Conservation (phyloP, 2,797 vertebrate species). For the Dendrocincla fuliginosa region DNA sequence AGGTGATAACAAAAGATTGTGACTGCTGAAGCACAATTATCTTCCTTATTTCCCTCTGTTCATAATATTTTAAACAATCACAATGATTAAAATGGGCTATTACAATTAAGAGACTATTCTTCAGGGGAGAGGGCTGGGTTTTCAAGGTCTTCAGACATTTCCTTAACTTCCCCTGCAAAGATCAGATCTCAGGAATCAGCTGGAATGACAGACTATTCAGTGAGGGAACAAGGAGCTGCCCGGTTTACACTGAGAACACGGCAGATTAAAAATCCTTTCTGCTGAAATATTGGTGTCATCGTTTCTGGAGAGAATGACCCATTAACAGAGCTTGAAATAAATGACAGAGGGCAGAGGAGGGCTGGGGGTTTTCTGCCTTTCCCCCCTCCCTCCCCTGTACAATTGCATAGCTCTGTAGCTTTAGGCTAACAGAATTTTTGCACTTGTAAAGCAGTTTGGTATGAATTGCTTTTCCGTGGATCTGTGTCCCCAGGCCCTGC, state of each 20-base stretch:
- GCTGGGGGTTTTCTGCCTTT: fast-evolving
- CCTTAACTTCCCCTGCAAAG: constrained; percentile 46
- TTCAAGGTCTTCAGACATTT: constrained; percentile 52
- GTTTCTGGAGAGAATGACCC: constrained; percentile 27
- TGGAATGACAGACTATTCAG: constrained; percentile 35
- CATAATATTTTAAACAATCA: constrained; percentile 76
- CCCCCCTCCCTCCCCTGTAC: not conserved
- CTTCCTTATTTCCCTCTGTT: constrained; percentile 64
- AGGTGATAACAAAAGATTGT: constrained; percentile 72
- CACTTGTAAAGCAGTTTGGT: constrained; percentile 68
- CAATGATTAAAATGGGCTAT: constrained; percentile 76
- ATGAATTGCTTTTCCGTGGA: constrained; percentile 59
- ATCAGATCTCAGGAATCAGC: constrained; percentile 36
- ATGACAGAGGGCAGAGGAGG: constrained; percentile 10
- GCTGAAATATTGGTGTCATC: not conserved
- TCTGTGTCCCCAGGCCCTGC: constrained; percentile 55
- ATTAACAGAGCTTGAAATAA: not conserved
- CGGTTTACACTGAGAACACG: constrained; percentile 33
- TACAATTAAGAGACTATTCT: constrained; percentile 79
- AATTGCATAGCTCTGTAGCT: constrained; percentile 54
- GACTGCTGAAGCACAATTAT: constrained; percentile 72
- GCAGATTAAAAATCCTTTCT: constrained; percentile 38
- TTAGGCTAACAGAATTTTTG: constrained; percentile 67
- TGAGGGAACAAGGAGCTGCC: not conserved
- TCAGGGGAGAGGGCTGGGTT: not conserved